phyloP scores from a whole-genome alignment of 2,113 vertebrate species.

The Chloroceryle aenea region DNA sequence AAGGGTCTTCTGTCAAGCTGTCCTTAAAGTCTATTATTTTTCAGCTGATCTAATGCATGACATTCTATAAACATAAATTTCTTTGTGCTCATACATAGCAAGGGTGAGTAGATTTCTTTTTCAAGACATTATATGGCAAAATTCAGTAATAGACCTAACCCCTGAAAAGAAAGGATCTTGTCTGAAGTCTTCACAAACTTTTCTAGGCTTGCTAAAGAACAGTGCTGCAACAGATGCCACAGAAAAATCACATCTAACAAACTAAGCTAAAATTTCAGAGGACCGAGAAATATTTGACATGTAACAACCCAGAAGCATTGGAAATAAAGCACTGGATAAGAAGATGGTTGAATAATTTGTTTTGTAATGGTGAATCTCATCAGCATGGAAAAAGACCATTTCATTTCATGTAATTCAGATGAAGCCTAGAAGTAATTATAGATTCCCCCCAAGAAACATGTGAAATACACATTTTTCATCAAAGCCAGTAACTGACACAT shows the following conservation, averaged over 20 bases:
- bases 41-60: background rate
- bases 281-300: background rate
- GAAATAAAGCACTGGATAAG: background rate
- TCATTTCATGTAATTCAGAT: background rate
- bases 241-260: background rate
- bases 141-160: background rate
- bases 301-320: background rate
- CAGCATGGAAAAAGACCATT: background rate
- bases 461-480: background rate
- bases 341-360: background rate
- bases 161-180: background rate
- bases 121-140: background rate
- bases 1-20: background rate
- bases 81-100: background rate
- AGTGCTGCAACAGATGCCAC: background rate
- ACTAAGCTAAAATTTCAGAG: background rate
- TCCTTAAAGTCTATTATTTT: background rate
- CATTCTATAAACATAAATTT: background rate
- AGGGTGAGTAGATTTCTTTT: background rate
- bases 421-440: background rate
- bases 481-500: background rate
- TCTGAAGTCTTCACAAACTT: background rate
- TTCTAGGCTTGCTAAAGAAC: background rate
- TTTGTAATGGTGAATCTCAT: background rate
- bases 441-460: background rate